Evolutionary conservation across 2,888 invertebrate genomes (phyloP).

Genomic region (Himalopsyche japonica): DNA sequence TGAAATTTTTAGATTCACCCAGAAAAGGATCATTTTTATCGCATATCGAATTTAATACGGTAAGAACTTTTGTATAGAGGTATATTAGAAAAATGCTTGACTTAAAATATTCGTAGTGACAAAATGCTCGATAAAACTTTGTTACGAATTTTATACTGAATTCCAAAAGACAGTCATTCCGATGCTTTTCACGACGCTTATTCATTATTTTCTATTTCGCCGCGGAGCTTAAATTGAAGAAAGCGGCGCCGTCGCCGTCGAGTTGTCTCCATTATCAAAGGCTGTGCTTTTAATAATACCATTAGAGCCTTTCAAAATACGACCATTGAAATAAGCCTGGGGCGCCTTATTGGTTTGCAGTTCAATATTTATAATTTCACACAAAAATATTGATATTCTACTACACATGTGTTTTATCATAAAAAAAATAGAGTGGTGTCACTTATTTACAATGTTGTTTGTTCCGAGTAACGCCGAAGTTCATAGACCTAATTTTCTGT

Average conservation of each 20-base stretch:
- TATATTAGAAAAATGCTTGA: too few relatives aligned
- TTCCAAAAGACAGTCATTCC: neutral
- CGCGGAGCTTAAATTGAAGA: neutral
- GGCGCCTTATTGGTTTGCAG: neutral
- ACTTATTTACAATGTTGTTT: too few relatives aligned
- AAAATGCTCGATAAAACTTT: neutral
- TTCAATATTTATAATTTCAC: neutral
- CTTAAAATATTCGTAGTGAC: too few relatives aligned
- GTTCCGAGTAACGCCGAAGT: too few relatives aligned
- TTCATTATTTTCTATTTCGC: constrained; percentile 30
- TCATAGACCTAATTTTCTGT: neutral
- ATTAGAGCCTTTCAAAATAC: neutral
- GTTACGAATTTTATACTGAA: neutral
- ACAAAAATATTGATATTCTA: neutral
- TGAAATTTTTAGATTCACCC: too few relatives aligned
- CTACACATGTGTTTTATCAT: too few relatives aligned
- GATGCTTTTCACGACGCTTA: constrained; percentile 4
- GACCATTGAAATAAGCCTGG: neutral
- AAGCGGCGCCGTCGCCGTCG: neutral
- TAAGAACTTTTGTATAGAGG: too few relatives aligned
- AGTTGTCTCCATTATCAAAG: neutral
- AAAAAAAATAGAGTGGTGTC: too few relatives aligned
- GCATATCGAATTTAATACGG: too few relatives aligned
- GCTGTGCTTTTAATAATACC: neutral
- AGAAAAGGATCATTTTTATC: too few relatives aligned